Conservation (phyloP, 2,113 vertebrate genomes). For the Neodontobutis hainanensis region DNA sequence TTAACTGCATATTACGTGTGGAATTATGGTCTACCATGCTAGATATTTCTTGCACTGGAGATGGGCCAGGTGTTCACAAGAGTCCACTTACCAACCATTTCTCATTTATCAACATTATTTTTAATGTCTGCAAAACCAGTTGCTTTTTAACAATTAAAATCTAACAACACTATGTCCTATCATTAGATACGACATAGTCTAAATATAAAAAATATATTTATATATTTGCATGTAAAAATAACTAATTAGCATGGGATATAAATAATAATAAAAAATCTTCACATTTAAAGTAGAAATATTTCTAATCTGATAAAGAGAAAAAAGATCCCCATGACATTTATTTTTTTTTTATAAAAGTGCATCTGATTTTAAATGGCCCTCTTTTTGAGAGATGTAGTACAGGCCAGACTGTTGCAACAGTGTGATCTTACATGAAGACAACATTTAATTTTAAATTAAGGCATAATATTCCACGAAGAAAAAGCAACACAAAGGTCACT, state of each 20-base stretch:
- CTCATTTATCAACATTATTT: conserved; percentile 72
- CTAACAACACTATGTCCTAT: conserved; percentile 58
- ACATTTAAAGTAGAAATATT: conserved; percentile 70
- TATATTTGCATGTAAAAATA: conserved; percentile 83
- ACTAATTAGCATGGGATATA: conserved; percentile 83
- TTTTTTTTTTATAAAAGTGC: conserved; percentile 91
- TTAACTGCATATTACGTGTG: neutral
- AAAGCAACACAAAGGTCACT: neutral
- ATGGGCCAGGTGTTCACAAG: conserved; percentile 56
- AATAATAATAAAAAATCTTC: conserved; percentile 88
- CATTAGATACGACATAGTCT: conserved; percentile 81
- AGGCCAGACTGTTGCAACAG: neutral
- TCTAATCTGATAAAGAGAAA: conserved; percentile 46
- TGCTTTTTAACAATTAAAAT: conserved; percentile 77
- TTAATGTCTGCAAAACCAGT: conserved; percentile 93
- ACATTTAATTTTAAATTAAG: conserved; percentile 1
- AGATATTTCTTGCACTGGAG: conserved; percentile 20
- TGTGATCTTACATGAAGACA: neutral
- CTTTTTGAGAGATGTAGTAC: conserved; percentile 29
- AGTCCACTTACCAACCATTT: conserved; percentile 69
- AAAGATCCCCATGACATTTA: conserved; percentile 84
- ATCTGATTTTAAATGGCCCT: conserved; percentile 80
- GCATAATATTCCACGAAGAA: too few relatives aligned
- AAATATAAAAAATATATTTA: conserved; percentile 90
- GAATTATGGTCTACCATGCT: conserved; percentile 9